Base-by-base conservation (phyloP, 1,140 invertebrate species). In the Telenomus remus region DNA sequence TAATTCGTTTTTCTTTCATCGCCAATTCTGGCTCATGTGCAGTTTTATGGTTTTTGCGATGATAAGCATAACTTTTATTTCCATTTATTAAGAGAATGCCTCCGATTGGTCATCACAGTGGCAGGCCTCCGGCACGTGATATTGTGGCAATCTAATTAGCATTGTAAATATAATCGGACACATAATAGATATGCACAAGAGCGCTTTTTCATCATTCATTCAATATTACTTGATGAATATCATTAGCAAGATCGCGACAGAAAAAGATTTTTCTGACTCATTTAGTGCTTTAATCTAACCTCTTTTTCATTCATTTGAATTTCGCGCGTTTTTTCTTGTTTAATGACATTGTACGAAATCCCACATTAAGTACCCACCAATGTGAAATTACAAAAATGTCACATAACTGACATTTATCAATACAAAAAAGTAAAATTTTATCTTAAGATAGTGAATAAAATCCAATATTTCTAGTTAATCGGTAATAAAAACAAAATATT, bases 101-200 rank as follows among this genome's bases (percentile, higher is more conserved):
- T 73, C 44, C 66, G 56, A 79, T 79, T 76, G 74, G 78, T 68
- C 47, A 54, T 14, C 16, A 55, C 48, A 43, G 44, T 70, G 78
- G 73, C 78, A 79, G 78, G 78, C 78, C 78, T 79, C 78, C 78
- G 51, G 69, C 60, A 73, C 73, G 74, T 76, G 78, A 76, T 79
- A 76, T 76, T 79, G 78, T 77, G 51, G 65, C 70, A 76, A 79
- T 79, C 70, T 77, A 66, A 79, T 79, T 79, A 71, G 78, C 70
- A 79, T 61, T 75, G 70, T 71, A 74, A 77, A 79, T 79, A 54
- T 15, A 56, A 68, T 65, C 50, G 50, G 60, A 69, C 60, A 73
- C 64, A 65, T 64, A 76, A 73, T 51, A 64, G 54, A 50, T 65
- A 63, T 64, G 60, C 66, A 71, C 47, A 53, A 55, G 44, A 42